A percentile compares a stretch with the other conserved stretches of the same genome.
Evolutionary conservation across 2,797 vertebrate species (phyloP).

Genomic region (Enteromius fasciolatus): DNA sequence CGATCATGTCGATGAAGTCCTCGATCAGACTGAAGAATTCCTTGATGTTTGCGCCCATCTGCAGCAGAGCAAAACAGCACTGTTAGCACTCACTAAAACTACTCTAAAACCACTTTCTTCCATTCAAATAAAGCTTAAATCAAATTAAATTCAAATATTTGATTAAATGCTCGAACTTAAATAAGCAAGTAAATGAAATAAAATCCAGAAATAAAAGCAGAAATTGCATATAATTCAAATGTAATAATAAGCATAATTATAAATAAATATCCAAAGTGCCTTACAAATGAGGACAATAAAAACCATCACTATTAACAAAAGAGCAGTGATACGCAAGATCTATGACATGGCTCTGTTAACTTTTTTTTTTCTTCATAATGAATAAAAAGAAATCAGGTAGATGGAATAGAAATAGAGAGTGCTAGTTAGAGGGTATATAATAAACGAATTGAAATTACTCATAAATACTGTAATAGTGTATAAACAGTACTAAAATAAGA

Average conservation of each 20-base stretch:
- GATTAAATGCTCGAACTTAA: neutral
- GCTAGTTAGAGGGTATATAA: no score
- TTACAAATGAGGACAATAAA: no score
- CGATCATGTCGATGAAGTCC: conserved; percentile 93
- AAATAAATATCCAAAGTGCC: no score
- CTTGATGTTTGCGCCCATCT: conserved; percentile 91
- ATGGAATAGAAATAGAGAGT: no score
- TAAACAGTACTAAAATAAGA: neutral
- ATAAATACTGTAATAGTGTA: neutral
- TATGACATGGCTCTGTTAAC: no score
- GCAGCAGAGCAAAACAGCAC: conserved; percentile 7
- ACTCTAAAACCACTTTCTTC: neutral
- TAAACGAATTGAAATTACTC: neutral
- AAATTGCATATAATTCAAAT: neutral
- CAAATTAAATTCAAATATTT: neutral
- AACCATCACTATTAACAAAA: no score
- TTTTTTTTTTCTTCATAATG: no score
- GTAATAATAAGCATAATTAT: neutral
- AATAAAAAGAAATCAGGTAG: no score
- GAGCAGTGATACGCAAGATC: no score
- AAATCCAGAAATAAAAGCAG: no score
- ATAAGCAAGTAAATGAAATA: neutral
- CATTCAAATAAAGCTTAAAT: neutral
- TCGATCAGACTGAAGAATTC: conserved; percentile 91
- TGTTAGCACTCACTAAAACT: neutral